A percentile compares a stretch with the other conserved stretches of the same genome.
phyloP scores from a whole-genome alignment of 64 coral and sea anemone species.

The Montipora capricornis region DNA sequence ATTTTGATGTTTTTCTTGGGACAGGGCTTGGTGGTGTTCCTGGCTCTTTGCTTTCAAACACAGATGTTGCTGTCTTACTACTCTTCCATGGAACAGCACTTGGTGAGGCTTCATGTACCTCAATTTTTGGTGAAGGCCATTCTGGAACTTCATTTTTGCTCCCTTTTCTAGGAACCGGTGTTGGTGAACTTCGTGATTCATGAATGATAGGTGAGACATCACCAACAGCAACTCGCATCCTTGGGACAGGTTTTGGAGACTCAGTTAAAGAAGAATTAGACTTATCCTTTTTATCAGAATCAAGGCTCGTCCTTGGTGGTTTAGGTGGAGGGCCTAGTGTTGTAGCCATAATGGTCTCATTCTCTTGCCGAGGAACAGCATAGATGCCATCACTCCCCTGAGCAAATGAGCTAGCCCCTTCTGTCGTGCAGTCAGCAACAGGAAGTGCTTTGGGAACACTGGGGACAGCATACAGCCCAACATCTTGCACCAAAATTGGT shows the following conservation, averaged over 20 bases:
- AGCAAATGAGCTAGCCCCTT: no score
- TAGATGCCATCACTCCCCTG: not conserved
- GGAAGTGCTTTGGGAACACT: not conserved
- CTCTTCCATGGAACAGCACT: not conserved
- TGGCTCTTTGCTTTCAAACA: not conserved
- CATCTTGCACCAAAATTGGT: conserved; percentile 2
- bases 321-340: conserved; percentile 40
- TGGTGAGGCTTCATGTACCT: conserved; percentile 27
- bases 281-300: conserved; percentile 15
- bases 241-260: conserved; percentile 39
- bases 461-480: conserved; percentile 15
- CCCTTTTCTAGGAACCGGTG: not conserved
- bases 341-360: not conserved
- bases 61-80: conserved; percentile 18
- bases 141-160: conserved; percentile 17
- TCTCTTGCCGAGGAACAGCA: not conserved
- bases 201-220: not conserved
- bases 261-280: not conserved
- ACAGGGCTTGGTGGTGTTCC: conserved; percentile 10
- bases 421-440: not conserved
- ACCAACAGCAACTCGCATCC: not conserved
- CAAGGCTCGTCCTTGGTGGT: conserved; percentile 59
- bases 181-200: not conserved
- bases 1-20: not conserved
- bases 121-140: not conserved